These are phyloP conservation scores for Drosophila histrio DNA, from an alignment of 2,888 invertebrate species.

Conservation along the genomic window DNA sequence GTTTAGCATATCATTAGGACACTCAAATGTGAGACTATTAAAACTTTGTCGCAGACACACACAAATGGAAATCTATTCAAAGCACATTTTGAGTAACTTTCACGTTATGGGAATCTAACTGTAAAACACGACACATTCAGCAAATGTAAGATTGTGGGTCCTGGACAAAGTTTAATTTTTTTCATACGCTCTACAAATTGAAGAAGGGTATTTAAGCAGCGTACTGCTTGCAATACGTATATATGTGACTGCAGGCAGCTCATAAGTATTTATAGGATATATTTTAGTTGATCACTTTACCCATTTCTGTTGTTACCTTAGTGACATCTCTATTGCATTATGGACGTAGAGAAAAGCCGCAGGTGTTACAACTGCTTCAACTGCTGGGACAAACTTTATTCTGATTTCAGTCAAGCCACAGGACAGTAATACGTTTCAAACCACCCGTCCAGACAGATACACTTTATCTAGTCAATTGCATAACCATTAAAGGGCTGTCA, in stretches of 20 bases:
- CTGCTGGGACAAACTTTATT: conserved; percentile 61
- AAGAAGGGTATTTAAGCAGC: neutral
- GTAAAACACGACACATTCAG: conserved; percentile 9
- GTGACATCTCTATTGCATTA: too few species aligned
- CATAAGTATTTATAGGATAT: neutral
- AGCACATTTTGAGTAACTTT: conserved; percentile 44
- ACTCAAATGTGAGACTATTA: conserved; percentile 75
- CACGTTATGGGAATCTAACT: conserved; percentile 45
- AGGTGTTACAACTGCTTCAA: conserved; percentile 35
- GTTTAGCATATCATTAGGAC: conserved; percentile 74
- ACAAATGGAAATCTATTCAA: conserved; percentile 39
- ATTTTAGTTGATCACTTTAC: neutral
- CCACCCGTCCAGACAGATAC: conserved; percentile 40
- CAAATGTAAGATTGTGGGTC: conserved; percentile 5
- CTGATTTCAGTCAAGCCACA: conserved; percentile 56
- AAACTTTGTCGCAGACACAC: conserved; percentile 54
- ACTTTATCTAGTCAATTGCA: conserved; percentile 43
- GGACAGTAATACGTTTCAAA: conserved; percentile 14
- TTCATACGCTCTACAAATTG: neutral
- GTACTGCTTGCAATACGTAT: too few species aligned
- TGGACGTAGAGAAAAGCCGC: conserved; percentile 7
- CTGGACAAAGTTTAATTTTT: conserved; percentile 29
- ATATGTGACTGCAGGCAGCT: too few species aligned
- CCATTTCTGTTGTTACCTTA: neutral
- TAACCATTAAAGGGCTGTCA: conserved; percentile 57